These are phyloP conservation scores for Eupithecia exiguata DNA, from an alignment of 2,888 invertebrate genomes.

Conservation along the genomic window DNA sequence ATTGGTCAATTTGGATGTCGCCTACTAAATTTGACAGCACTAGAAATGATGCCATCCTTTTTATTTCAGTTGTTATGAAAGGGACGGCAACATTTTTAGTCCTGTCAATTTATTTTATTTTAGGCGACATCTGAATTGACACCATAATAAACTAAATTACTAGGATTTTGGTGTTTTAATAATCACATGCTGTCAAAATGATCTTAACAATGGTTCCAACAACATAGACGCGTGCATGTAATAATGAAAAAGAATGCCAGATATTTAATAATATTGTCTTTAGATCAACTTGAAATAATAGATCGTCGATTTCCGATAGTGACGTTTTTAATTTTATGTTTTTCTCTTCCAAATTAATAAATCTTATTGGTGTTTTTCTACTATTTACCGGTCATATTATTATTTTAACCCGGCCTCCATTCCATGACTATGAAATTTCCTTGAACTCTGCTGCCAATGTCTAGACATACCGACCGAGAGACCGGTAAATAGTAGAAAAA, in stretches of 20 bases:
- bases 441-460: too few species aligned
- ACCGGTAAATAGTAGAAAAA: too few species aligned
- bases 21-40: not conserved
- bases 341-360: too few species aligned
- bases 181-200: not conserved
- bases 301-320: conserved; percentile 4
- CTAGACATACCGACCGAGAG: too few species aligned
- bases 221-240: not conserved
- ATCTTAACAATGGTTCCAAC: not conserved
- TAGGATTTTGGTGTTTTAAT: not conserved
- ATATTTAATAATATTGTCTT: conserved; percentile 3
- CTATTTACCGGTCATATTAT: too few species aligned
- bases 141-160: not conserved
- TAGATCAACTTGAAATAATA: conserved; percentile 5
- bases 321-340: too few species aligned
- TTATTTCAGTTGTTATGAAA: not conserved
- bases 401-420: too few species aligned
- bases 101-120: not conserved
- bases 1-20: not conserved
- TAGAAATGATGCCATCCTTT: not conserved
- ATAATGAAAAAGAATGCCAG: not conserved
- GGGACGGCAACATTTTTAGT: not conserved
- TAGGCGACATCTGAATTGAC: not conserved
- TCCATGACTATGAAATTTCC: too few species aligned
- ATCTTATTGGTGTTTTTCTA: too few species aligned